Conservation (phyloP, 2,797 vertebrate genomes). For the Pogonophryne albipinna region DNA sequence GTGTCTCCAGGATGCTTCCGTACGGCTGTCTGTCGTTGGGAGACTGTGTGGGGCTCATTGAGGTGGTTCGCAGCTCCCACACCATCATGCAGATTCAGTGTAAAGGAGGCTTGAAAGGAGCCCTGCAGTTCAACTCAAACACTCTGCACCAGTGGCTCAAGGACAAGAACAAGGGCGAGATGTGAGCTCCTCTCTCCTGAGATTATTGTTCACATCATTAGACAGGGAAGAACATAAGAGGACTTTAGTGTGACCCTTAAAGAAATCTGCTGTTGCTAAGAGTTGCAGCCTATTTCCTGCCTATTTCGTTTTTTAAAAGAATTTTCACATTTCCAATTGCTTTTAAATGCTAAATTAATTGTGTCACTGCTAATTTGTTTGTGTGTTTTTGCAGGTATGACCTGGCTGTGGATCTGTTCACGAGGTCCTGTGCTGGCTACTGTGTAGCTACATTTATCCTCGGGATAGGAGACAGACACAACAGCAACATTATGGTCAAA, state of each 20-base stretch:
- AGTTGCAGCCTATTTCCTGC: not conserved
- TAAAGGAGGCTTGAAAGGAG: conserved; percentile 89
- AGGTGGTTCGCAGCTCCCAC: conserved; percentile 89
- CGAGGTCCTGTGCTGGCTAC: conserved; percentile 89
- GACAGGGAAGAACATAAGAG: not conserved
- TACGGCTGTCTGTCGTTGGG: conserved; percentile 90
- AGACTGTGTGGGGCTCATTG: conserved; percentile 90
- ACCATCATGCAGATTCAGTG: conserved; percentile 93
- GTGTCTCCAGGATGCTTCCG: conserved; percentile 86
- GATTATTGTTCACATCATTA: conserved; percentile 7
- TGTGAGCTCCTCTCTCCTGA: conserved; percentile 72
- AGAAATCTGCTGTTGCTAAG: not conserved
- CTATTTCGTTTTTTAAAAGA: no score
- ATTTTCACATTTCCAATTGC: not conserved
- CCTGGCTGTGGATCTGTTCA: conserved; percentile 89
- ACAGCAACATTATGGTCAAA: conserved; percentile 93
- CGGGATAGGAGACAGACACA: conserved; percentile 89
- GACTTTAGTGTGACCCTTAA: not conserved
- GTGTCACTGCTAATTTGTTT: not conserved
- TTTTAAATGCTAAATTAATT: not conserved
- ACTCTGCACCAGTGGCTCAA: conserved; percentile 90
- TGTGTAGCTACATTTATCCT: conserved; percentile 91
- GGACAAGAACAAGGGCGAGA: conserved; percentile 90
- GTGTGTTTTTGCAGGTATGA: conserved; percentile 81
- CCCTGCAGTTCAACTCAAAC: conserved; percentile 90